Base-by-base conservation (phyloP, 2,888 invertebrate genomes). In the Mantis religiosa region DNA sequence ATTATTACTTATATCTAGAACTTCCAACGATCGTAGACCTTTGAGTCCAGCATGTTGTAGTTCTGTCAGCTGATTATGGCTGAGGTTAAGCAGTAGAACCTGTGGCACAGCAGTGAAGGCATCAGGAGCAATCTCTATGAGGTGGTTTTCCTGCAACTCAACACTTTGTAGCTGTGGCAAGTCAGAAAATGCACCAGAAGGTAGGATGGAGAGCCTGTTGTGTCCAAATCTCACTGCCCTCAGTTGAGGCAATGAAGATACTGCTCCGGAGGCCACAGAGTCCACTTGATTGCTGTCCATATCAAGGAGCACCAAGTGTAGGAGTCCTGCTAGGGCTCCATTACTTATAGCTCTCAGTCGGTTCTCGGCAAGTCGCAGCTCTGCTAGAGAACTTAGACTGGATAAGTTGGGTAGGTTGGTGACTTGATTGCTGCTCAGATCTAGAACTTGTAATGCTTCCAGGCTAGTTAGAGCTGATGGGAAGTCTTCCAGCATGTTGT, bases 1-100 rank as follows among this genome's bases (percentile, higher is more conserved):
- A 92, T 98, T 98, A 91, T 96, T 95, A 92, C 97, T 98, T 89
- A 98, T 93, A 92, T 98, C 98, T 86, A 98, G 93, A 9, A 98
- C 97, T 93, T 98, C 98, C 88, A 98, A 93, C 27, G 97, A 97
- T 84, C 95, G 94, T 90, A 98, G 93, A 91, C 95, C 96, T 83
- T 95, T 94, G 88, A 98, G 93, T 0, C 97, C 97, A 81, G 96
- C 95, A 91, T 96, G 95, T 90, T 97, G 97, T 91, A 98, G 93
- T 88, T 94, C 95, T 8, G 95, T 94, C 89, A 98, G 94, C 91
- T 97, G 95, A 93, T 98, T 98, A 91, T 96, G 95, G 91, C 98
- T 98, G 90, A 98, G 93, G 93, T 98, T 98, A 87, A 98, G 94
- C 92, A 97, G 96, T 89, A 97, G 95, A 88, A 98, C 94, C 87